Conservation (phyloP, 64 coral and sea anemone species). For the Montipora capricornis region DNA sequence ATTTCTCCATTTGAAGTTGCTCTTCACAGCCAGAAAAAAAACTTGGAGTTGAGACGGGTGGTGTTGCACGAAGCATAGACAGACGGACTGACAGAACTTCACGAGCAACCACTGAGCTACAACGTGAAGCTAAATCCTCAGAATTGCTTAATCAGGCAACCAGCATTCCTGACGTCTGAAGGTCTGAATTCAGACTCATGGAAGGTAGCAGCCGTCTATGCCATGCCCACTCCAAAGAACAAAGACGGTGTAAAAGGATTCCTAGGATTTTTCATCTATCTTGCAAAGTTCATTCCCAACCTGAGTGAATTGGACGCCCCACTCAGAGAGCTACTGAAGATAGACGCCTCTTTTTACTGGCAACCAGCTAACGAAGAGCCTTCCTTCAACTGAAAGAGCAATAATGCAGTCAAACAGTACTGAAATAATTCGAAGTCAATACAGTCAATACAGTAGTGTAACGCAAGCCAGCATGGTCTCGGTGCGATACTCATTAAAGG, state of each 20-base stretch:
- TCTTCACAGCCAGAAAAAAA: too few species aligned
- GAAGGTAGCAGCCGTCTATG: slow-evolving; percentile 58
- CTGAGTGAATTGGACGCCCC: slow-evolving; percentile 53
- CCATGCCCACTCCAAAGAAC: slow-evolving; percentile 55
- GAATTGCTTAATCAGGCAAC: slow-evolving; percentile 47
- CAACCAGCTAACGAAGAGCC: slow-evolving; percentile 59
- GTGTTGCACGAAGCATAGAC: too few species aligned
- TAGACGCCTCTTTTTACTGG: slow-evolving; percentile 50
- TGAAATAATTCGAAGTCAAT: slow-evolving; percentile 18
- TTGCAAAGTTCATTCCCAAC: slow-evolving; percentile 53
- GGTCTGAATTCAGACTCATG: slow-evolving; percentile 58
- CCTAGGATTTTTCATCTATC: slow-evolving; percentile 58
- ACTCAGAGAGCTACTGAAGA: slow-evolving; percentile 41
- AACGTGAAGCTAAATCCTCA: too few species aligned
- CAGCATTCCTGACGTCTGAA: slow-evolving; percentile 28
- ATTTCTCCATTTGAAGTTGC: too few species aligned
- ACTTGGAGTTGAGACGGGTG: too few species aligned
- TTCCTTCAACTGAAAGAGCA: slow-evolving; percentile 39
- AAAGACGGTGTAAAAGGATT: slow-evolving; percentile 61
- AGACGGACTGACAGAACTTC: too few species aligned
- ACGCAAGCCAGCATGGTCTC: slow-evolving; percentile 51
- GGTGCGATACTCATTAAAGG: slow-evolving; percentile 34
- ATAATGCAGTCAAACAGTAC: slow-evolving; percentile 41
- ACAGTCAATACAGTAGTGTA: slow-evolving; percentile 28
- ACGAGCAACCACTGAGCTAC: too few species aligned